Percentiles rank a stretch among this genome's conserved stretches.
Evolutionary conservation across 1,140 invertebrate species (phyloP).

Genomic region (Drosophila cardini): DNA sequence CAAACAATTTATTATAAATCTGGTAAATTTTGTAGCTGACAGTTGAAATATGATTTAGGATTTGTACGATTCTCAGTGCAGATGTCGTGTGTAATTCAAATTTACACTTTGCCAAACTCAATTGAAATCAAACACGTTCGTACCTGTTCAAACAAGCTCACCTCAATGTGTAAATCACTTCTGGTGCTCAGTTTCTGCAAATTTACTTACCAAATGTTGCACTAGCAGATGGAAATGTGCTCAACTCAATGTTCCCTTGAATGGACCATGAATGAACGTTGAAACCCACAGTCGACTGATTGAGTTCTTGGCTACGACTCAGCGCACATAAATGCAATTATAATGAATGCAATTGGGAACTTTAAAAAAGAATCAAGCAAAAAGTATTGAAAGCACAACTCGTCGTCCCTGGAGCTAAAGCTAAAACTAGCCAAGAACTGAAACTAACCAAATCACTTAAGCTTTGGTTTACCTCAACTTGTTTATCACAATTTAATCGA

Average conservation of each 20-base stretch:
- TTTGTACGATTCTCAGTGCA: neutral
- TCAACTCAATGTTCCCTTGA: slow-evolving; percentile 33
- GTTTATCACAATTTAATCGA: no score
- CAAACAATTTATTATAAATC: neutral
- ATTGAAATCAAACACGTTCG: slow-evolving; percentile 7
- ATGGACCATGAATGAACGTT: neutral
- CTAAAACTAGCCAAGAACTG: no score
- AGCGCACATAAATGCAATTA: slow-evolving; percentile 70
- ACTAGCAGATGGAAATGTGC: slow-evolving; percentile 23
- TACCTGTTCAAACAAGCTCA: slow-evolving; percentile 1
- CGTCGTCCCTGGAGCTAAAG: neutral
- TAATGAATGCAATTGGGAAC: slow-evolving; percentile 22
- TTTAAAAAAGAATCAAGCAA: neutral
- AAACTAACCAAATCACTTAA: no score
- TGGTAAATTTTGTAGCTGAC: neutral
- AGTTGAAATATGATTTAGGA: slow-evolving; percentile 7
- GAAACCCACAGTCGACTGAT: neutral
- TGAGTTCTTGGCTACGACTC: slow-evolving; percentile 7
- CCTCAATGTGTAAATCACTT: slow-evolving; percentile 27
- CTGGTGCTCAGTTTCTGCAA: slow-evolving; percentile 11
- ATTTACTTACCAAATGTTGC: slow-evolving; percentile 7
- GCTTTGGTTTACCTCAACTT: no score
- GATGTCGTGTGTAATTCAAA: neutral
- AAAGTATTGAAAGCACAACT: neutral
- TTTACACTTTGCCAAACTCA: neutral